Percentiles rank a stretch among this genome's conserved stretches.
Evolutionary conservation across 1,140 invertebrate species (phyloP).

Genomic region (Piezodorus guildinii): DNA sequence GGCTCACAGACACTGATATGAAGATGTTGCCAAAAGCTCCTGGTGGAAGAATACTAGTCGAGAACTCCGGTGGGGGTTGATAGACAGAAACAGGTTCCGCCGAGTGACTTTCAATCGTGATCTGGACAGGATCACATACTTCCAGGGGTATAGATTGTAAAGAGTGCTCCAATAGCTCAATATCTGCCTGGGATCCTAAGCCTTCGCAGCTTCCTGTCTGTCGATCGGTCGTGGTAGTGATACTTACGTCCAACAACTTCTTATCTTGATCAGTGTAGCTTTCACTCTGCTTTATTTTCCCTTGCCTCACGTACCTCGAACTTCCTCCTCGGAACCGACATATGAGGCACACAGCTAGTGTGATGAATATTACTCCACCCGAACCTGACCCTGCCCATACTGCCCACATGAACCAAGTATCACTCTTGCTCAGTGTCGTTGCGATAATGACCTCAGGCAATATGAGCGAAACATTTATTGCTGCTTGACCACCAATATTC

Average conservation of each 20-base stretch:
- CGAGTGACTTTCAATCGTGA: conserved; percentile 59
- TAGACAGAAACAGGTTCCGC: conserved; percentile 38
- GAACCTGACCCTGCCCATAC: conserved; percentile 42
- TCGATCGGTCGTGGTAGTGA: conserved; percentile 61
- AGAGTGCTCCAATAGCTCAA: conserved; percentile 35
- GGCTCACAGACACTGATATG: conserved; percentile 58
- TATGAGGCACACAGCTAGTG: conserved; percentile 42
- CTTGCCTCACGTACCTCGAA: conserved; percentile 41
- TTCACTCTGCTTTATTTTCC: conserved; percentile 54
- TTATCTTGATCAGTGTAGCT: conserved; percentile 78
- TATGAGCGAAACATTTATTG: conserved; percentile 54
- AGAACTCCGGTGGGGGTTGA: conserved; percentile 52
- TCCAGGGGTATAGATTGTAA: conserved; percentile 32
- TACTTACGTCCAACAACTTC: conserved; percentile 62
- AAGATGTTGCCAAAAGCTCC: conserved; percentile 59
- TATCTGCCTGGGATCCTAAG: conserved; percentile 40
- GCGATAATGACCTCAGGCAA: conserved; percentile 55
- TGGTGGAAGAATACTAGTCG: conserved; percentile 44
- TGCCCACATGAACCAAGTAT: conserved; percentile 44
- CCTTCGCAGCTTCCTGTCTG: conserved; percentile 34
- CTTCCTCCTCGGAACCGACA: conserved; percentile 40
- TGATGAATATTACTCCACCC: conserved; percentile 38
- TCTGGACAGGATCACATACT: conserved; percentile 51
- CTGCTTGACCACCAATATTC: conserved; percentile 59
- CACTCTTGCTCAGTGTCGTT: conserved; percentile 47